phyloP scores from a whole-genome alignment of 2,888 invertebrate species.

The Diplazon laetatorius region DNA sequence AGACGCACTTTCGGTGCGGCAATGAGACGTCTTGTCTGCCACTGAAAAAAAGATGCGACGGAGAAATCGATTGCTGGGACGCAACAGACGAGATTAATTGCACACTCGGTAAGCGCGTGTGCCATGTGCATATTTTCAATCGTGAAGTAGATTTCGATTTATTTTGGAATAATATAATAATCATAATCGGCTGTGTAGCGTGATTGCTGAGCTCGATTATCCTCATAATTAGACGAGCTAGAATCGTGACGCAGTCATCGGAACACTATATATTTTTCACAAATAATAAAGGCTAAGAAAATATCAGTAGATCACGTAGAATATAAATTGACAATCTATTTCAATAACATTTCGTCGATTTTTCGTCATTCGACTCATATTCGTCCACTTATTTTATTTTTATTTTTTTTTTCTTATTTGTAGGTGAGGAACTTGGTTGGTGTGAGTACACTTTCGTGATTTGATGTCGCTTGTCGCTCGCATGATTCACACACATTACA shows the following conservation, averaged over 20 bases:
- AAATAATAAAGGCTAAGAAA: background rate
- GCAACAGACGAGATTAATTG: conserved; percentile 90
- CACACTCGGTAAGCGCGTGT: conserved; percentile 84
- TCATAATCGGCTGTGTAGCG: conserved; percentile 10
- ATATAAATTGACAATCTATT: conserved; percentile 4
- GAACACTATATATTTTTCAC: background rate
- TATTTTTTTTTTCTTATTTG: too few species aligned
- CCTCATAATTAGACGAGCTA: conserved; percentile 9
- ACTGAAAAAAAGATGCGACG: conserved; percentile 88
- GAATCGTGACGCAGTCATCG: background rate
- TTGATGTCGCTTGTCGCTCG: conserved; percentile 34
- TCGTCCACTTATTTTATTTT: conserved; percentile 38
- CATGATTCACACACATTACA: conserved; percentile 5
- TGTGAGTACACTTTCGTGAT: conserved; percentile 76
- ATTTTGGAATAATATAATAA: conserved; percentile 38
- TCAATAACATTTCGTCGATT: conserved; percentile 23
- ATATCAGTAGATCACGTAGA: conserved; percentile 23
- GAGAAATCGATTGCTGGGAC: conserved; percentile 91
- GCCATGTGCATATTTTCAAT: background rate
- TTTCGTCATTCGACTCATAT: conserved; percentile 47
- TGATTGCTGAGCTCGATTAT: conserved; percentile 21
- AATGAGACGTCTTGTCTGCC: conserved; percentile 89
- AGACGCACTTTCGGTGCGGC: conserved; percentile 89
- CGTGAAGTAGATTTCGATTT: conserved; percentile 1
- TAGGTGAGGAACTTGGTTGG: conserved; percentile 78